Evolutionary conservation across 2,113 vertebrate genomes (phyloP).

Genomic region (Protomyctophum bolini): DNA sequence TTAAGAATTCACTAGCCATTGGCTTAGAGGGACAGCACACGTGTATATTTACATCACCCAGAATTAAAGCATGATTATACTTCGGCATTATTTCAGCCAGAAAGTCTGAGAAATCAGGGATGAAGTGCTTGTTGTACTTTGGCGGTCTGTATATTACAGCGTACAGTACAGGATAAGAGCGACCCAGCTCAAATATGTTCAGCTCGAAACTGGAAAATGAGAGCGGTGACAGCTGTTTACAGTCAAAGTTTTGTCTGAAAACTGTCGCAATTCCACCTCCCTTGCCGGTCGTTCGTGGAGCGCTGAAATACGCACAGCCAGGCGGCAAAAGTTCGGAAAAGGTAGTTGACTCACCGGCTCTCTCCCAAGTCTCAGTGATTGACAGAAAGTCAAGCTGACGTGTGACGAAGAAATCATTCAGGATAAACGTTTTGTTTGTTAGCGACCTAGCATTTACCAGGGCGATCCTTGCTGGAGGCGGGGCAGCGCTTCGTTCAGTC

Average conservation of each 20-base stretch:
- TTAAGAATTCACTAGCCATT: background rate
- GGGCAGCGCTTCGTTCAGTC: background rate
- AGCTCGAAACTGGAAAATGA: background rate
- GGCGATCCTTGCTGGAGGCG: background rate
- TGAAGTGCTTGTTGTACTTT: no score
- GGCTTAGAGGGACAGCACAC: conserved; percentile 1
- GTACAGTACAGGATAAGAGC: no score
- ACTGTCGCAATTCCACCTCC: background rate
- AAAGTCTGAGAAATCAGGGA: no score
- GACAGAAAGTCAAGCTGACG: background rate
- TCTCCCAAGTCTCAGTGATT: background rate
- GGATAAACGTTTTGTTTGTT: no score
- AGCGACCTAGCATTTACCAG: background rate
- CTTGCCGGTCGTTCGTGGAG: background rate
- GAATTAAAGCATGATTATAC: no score
- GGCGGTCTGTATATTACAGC: no score
- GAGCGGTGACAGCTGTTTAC: background rate
- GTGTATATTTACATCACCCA: background rate
- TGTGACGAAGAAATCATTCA: background rate
- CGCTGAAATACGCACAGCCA: background rate
- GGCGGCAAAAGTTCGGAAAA: background rate
- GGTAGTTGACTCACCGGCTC: background rate
- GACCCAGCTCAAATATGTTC: background rate
- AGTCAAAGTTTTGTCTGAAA: background rate
- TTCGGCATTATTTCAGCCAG: no score